phyloP scores from a whole-genome alignment of 2,888 invertebrate species.

The Eupithecia exiguata region DNA sequence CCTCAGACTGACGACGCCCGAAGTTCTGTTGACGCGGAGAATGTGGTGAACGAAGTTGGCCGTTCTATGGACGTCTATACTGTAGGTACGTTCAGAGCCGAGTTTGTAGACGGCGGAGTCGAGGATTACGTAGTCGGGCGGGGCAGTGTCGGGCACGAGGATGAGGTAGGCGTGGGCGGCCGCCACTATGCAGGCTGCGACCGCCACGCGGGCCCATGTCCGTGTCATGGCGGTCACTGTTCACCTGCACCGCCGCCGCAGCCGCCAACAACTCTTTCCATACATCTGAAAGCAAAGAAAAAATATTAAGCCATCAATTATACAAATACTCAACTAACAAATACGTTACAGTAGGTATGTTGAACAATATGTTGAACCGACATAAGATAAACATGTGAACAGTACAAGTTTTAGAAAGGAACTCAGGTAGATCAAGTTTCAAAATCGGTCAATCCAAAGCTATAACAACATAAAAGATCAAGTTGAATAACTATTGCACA shows the following conservation, averaged over 20 bases:
- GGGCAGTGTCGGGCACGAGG: conserved; percentile 83
- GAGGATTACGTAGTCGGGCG: conserved; percentile 87
- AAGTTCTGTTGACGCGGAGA: conserved; percentile 88
- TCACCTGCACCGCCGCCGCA: conserved; percentile 78
- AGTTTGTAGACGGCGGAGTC: conserved; percentile 92
- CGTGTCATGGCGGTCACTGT: conserved; percentile 57
- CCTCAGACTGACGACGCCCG: conserved; percentile 89
- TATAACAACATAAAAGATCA: background rate
- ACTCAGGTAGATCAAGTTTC: background rate
- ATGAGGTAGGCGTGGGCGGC: conserved; percentile 81
- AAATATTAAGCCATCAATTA: background rate
- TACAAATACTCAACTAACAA: background rate
- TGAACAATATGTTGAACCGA: background rate
- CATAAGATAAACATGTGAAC: background rate
- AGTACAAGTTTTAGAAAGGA: background rate
- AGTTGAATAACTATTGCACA: background rate
- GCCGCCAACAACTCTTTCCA: conserved; percentile 58
- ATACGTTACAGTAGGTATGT: background rate
- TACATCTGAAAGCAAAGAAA: conserved; percentile 68
- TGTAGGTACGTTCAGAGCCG: conserved; percentile 90
- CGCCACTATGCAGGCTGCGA: conserved; percentile 62
- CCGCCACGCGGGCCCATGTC: conserved; percentile 62
- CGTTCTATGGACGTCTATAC: conserved; percentile 91
- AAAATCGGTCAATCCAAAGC: background rate
- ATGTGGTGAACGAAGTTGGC: conserved; percentile 92